Base-by-base conservation (phyloP, 2,797 vertebrate genomes). In the Sebastes cheni region DNA sequence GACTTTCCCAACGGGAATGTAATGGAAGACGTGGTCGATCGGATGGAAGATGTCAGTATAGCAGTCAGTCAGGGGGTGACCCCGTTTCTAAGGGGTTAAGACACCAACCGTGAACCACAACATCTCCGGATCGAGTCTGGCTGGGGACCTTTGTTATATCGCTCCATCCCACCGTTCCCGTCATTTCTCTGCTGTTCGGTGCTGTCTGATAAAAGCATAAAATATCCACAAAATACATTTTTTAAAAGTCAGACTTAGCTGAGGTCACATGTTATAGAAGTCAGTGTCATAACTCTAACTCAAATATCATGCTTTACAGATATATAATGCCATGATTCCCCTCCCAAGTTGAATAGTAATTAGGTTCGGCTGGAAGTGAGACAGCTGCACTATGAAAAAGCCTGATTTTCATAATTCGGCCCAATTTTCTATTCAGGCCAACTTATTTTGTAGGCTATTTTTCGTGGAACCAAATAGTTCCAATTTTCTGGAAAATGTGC, bases 361-460 rank as follows among this genome's bases (percentile, higher is more conserved):
- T 55, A 11, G 42, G 42, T 46, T 46, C 16, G 16, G 42, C 42
- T 18, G 42, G 16, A 46, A 46, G 42, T 46, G 42, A 46, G 42
- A 46, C 42, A 0, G 52, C 14, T 56, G 22, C 23, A 36, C 0
- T 4, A 27, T 50, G 16, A 67, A 67, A 46, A 50, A 39, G 39
- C 23, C 23, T 20, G 8, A 46, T 9, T 39, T 65, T 25, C 4
- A 39, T 29, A 20, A 32, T 32, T 79, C 23, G 34, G 4, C 67
- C 68, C 74, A 9, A 10, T 11, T 62, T 84, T 83, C 36, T 68
- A 50, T 66, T 68, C 8, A 29, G n/a, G 36, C 16, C 27, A 30
- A 18, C 25, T 9, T 25, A 12, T 75, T 60, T 69, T 68, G 39
- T 12, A 23, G n/a, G 20, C 16, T 32, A 23, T 76, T 55, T 30